Conservation (phyloP, 1,140 invertebrate genomes). For the Drosophila kohkoa region DNA sequence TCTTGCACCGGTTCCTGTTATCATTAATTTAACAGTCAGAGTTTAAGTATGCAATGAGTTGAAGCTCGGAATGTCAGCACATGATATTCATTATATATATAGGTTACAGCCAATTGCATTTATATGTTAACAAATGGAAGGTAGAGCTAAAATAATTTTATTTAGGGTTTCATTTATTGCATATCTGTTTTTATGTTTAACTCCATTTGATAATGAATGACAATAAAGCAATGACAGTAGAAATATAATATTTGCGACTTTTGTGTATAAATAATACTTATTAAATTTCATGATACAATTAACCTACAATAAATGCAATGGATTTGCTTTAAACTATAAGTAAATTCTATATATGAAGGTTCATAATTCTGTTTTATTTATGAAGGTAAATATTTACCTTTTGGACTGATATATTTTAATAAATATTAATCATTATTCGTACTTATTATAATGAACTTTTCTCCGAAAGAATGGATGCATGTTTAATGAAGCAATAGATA, state of each 20-base stretch:
- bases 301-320: slow-evolving; percentile 49
- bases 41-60: too few relatives aligned
- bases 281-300: slow-evolving; percentile 34
- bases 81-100: background rate
- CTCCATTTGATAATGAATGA: slow-evolving; percentile 19
- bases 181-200: slow-evolving; percentile 7
- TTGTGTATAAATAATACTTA: slow-evolving; percentile 52
- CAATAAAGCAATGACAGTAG: slow-evolving; percentile 40
- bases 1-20: too few relatives aligned
- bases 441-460: slow-evolving; percentile 10
- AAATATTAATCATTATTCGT: slow-evolving; percentile 10
- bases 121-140: too few relatives aligned
- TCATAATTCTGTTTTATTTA: slow-evolving; percentile 19
- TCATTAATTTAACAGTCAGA: too few relatives aligned
- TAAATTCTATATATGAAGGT: slow-evolving; percentile 17
- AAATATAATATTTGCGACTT: slow-evolving; percentile 47
- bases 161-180: slow-evolving; percentile 30
- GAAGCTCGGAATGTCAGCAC: background rate
- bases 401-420: slow-evolving; percentile 8
- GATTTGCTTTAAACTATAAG: slow-evolving; percentile 25
- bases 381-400: slow-evolving; percentile 19
- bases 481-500: slow-evolving; percentile 17
- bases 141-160: background rate
- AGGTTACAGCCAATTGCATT: too few relatives aligned
- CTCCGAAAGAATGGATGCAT: slow-evolving; percentile 14